Conservation (phyloP, 2,797 vertebrate species). For the Scolopax bukidnonensis region DNA sequence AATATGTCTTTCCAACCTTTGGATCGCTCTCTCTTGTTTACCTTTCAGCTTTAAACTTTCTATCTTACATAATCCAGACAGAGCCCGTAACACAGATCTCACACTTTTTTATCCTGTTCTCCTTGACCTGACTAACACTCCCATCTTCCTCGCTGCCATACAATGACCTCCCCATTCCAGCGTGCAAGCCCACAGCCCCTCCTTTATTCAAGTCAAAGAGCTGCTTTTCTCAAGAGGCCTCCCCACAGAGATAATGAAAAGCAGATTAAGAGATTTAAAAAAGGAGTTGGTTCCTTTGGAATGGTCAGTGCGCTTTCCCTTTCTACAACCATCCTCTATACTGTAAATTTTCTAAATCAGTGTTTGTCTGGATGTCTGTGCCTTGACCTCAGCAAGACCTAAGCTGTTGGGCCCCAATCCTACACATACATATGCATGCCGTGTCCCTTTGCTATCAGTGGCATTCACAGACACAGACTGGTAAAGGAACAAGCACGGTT, state of each 20-base stretch:
- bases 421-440: conserved; percentile 22
- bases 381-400: conserved; percentile 42
- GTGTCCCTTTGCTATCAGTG: not conserved
- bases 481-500: not conserved
- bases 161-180: conserved; percentile 67
- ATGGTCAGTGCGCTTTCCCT: conserved; percentile 64
- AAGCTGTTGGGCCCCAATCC: conserved; percentile 7
- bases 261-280: conserved; percentile 71
- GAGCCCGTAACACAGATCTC: conserved; percentile 32
- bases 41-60: conserved; percentile 28
- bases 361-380: conserved; percentile 47
- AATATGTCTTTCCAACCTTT: conserved; percentile 6
- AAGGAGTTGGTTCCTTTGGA: conserved; percentile 57
- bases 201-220: conserved; percentile 70
- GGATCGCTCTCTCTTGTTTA: not conserved
- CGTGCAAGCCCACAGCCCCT: conserved; percentile 34
- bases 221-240: conserved; percentile 71
- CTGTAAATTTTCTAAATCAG: conserved; percentile 66
- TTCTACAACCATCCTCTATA: conserved; percentile 48
- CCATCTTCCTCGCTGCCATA: not conserved
- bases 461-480: not conserved
- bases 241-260: conserved; percentile 73
- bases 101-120: conserved; percentile 60
- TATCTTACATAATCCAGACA: conserved; percentile 33
- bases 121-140: conserved; percentile 49